Conservation (phyloP, 23 tunicate species). For the Oikopleura vanhoeffeni region DNA sequence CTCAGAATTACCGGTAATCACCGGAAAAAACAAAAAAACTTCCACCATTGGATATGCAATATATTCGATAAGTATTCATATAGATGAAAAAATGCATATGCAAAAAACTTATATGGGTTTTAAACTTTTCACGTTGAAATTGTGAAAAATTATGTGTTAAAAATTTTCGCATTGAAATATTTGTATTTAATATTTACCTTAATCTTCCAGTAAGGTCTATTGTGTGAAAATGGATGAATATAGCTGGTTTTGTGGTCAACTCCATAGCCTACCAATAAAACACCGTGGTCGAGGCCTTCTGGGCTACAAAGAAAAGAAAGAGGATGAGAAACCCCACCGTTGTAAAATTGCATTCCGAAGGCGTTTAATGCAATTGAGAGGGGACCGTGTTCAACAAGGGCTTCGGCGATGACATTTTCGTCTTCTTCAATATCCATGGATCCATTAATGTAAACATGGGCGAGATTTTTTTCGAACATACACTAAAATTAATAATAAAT, state of each 20-base stretch:
- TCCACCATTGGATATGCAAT: no score
- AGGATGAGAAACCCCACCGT: constrained; percentile 87
- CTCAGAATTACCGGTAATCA: no score
- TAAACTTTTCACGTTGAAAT: no score
- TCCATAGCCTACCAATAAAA: constrained; percentile 89
- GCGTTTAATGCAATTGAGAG: constrained; percentile 91
- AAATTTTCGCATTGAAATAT: neutral
- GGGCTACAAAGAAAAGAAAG: constrained; percentile 78
- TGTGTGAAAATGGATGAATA: neutral
- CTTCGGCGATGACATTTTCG: constrained; percentile 26
- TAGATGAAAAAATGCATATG: no score
- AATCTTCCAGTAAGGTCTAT: neutral
- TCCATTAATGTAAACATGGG: constrained; percentile 43
- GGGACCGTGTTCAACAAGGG: constrained; percentile 60
- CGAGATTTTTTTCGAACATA: constrained; percentile 23
- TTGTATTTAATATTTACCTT: no score
- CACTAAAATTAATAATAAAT: constrained; percentile 18
- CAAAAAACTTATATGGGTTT: no score
- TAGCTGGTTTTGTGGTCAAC: neutral
- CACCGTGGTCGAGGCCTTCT: constrained; percentile 65
- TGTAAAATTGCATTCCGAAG: constrained; percentile 78
- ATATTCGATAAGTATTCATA: no score
- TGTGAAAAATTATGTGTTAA: neutral
- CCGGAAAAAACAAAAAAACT: no score
- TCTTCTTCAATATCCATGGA: constrained; percentile 55